Percentiles rank a stretch among this genome's conserved stretches.
Conservation (phyloP, 2,113 vertebrate genomes). For the Rhineura floridana region DNA sequence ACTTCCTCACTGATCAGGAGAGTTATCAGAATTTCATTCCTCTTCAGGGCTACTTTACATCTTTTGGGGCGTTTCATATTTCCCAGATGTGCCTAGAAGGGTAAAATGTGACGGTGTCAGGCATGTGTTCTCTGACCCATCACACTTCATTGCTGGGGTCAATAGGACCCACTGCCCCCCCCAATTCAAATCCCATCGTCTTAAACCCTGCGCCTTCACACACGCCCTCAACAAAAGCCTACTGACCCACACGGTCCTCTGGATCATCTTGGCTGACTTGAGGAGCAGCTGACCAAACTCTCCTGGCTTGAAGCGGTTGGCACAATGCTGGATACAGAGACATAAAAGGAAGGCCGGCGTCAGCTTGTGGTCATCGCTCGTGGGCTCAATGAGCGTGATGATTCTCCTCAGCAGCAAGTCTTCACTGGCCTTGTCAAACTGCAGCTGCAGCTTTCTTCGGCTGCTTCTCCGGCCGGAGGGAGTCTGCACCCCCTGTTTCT, state of each 20-base stretch:
- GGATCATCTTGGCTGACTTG: slow-evolving; percentile 86
- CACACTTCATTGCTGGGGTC: no score
- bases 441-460: slow-evolving; percentile 84
- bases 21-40: no score
- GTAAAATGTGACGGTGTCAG: no score
- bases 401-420: slow-evolving; percentile 87
- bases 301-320: slow-evolving; percentile 83
- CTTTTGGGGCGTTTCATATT: no score
- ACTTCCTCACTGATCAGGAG: no score
- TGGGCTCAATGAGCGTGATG: slow-evolving; percentile 87
- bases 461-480: slow-evolving; percentile 26
- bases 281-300: slow-evolving; percentile 91
- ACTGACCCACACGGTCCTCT: slow-evolving; percentile 92
- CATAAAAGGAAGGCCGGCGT: slow-evolving; percentile 92
- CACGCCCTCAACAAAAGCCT: no score
- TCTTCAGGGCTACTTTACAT: no score
- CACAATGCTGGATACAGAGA: slow-evolving; percentile 93
- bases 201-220: no score
- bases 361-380: slow-evolving; percentile 90
- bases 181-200: no score
- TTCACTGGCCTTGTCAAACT: slow-evolving; percentile 86
- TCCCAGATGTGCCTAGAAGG: no score
- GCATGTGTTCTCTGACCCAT: no score
- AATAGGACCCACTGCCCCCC: no score
- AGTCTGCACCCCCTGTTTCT: slow-evolving; percentile 56